Base-by-base conservation (phyloP, 2,888 invertebrate genomes). In the Dastarcus helophoroides region DNA sequence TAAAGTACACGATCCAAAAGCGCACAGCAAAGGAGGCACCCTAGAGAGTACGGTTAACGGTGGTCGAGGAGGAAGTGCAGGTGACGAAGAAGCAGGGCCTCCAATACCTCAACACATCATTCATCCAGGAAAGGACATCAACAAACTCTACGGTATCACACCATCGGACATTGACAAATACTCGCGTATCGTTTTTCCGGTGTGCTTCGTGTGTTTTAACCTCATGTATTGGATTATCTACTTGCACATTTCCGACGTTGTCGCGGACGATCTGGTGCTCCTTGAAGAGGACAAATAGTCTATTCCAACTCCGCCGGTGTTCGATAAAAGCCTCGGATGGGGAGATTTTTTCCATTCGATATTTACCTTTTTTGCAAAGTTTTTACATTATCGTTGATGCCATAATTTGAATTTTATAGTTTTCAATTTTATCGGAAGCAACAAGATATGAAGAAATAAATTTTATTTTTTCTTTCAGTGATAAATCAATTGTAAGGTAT, bases 141-240 rank as follows among this genome's bases (percentile, higher is more conserved):
- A 85, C 73, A 88, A 88, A 64, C 70, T 89, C 50, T 76, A 83
- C 65, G 88, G 85, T 53, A 84, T 90, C 63, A 90, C 90, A 52
- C 93, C 93, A 36, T 93, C 93, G 61, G 94, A 93, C 67, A 97
- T 97, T 65, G 97, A 97, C 76, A 95, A 95, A 69, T 95, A 95
- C 64, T 94, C 95, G 40, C 80, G 97, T 57, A 90, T 95, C 65
- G 83, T 94, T 54, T 98, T 98, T 65, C 97, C 97, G 32, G 88
- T 94, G 53, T 89, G 94, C 69, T 97, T 97, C 73, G 85, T 95
- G 45, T 86, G 94, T 67, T 97, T 97, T 76, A 97, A 97, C 68
- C 77, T 91, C 50, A 90, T 91, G 90, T 91, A 91, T 69, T 91
- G 91, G 91, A 90, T 91, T 65, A 90, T 91, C 59, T 91, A 91